These are phyloP conservation scores for Parasteatoda tepidariorum DNA, from an alignment of 1,140 invertebrate genomes.

Conservation along the genomic window DNA sequence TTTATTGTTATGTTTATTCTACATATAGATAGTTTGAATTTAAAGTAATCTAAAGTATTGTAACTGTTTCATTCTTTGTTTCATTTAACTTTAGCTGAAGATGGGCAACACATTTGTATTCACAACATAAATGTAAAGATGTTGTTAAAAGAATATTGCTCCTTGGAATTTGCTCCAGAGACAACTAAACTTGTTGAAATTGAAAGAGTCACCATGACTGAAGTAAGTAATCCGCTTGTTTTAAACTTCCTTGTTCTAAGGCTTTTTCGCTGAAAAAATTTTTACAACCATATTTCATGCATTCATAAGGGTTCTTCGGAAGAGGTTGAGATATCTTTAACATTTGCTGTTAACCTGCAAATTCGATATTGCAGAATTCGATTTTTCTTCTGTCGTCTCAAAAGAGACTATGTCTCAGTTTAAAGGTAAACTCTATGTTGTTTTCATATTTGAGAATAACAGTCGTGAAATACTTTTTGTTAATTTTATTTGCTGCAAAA, in stretches of 20 bases:
- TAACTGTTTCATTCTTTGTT: too few species aligned
- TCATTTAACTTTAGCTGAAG: slow-evolving; percentile 80
- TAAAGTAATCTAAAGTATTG: too few species aligned
- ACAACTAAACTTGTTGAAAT: slow-evolving; percentile 81
- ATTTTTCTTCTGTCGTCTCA: slow-evolving; percentile 80
- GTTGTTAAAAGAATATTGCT: slow-evolving; percentile 86
- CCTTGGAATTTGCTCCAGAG: slow-evolving; percentile 81
- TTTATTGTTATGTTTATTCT: too few species aligned
- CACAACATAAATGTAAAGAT: slow-evolving; percentile 92
- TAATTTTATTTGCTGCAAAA: slow-evolving; percentile 16
- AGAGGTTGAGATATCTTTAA: slow-evolving; percentile 82
- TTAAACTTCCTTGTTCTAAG: slow-evolving; percentile 63
- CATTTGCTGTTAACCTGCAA: slow-evolving; percentile 91
- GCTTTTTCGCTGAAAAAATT: neutral
- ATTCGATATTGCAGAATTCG: slow-evolving; percentile 90
- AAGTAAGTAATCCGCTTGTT: slow-evolving; percentile 70
- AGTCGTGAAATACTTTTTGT: slow-evolving; percentile 57
- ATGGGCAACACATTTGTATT: slow-evolving; percentile 93
- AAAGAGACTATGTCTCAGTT: slow-evolving; percentile 76
- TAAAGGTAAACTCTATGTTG: slow-evolving; percentile 72
- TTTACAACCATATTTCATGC: neutral
- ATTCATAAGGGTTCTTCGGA: slow-evolving; percentile 66
- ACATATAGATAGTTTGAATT: too few species aligned
- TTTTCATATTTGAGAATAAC: slow-evolving; percentile 12
- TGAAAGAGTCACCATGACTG: slow-evolving; percentile 84